Percentiles rank a stretch among this genome's conserved stretches.
Evolutionary conservation across 2,113 vertebrate genomes (phyloP).

Genomic region (Tympanuchus pallidicinctus): DNA sequence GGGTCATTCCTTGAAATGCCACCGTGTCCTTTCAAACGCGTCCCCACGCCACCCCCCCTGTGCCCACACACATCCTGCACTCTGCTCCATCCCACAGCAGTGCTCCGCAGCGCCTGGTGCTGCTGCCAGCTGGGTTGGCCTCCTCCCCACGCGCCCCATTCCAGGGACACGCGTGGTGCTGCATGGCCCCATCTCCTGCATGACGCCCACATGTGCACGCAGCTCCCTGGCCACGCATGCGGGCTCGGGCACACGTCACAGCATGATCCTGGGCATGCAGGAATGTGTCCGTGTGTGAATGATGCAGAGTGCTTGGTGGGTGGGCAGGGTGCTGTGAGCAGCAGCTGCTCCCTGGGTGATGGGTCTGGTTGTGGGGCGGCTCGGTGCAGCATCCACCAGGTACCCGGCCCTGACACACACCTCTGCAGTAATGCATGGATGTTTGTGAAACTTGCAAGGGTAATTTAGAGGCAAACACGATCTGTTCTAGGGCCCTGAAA

Average conservation of each 20-base stretch:
- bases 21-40: neutral
- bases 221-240: neutral
- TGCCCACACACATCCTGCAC: neutral
- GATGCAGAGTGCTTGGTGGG: neutral
- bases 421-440: neutral
- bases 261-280: neutral
- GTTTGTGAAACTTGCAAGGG: neutral
- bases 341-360: neutral
- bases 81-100: neutral
- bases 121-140: neutral
- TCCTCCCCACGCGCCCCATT: rapidly evolving
- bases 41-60: neutral
- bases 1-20: neutral
- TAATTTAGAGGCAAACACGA: constrained; percentile 6
- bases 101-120: neutral
- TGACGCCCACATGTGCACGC: rapidly evolving
- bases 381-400: rapidly evolving
- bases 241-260: neutral
- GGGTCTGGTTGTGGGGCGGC: neutral
- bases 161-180: rapidly evolving
- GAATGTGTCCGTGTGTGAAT: rapidly evolving
- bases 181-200: neutral
- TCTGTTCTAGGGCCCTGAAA: neutral
- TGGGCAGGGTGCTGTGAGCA: rapidly evolving
- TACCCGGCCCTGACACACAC: neutral